Evolutionary conservation across 2,797 vertebrate species (phyloP).

Genomic region (Acestrorhynchus altus): DNA sequence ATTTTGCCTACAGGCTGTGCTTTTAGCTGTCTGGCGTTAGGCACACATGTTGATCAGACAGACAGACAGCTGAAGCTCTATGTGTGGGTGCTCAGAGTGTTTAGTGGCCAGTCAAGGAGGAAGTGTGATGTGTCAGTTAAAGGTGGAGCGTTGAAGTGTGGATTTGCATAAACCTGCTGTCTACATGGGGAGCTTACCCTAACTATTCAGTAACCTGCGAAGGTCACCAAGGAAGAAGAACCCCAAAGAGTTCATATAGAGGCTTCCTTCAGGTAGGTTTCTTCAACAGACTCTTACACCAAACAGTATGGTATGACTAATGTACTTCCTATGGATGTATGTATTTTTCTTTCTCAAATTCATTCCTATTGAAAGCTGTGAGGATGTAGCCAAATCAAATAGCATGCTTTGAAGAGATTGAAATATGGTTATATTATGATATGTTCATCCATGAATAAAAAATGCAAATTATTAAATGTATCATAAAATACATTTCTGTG

Average conservation of each 20-base stretch:
- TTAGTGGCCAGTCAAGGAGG: constrained; percentile 30
- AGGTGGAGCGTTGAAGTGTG: constrained; percentile 40
- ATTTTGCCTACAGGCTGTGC: background rate
- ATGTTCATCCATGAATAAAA: too few relatives aligned
- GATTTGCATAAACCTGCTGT: constrained; percentile 59
- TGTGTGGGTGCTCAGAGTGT: background rate
- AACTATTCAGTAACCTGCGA: constrained; percentile 5
- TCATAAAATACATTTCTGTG: too few relatives aligned
- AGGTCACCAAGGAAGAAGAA: background rate
- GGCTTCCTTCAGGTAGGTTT: background rate
- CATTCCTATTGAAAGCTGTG: too few relatives aligned
- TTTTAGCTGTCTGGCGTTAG: background rate
- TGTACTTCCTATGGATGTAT: too few relatives aligned
- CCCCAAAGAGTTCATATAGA: background rate
- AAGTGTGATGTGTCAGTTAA: constrained; percentile 36
- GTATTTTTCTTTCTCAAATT: too few relatives aligned
- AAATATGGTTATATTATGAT: too few relatives aligned
- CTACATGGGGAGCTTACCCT: constrained; percentile 17
- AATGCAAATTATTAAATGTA: too few relatives aligned
- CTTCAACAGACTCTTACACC: background rate
- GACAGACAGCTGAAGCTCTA: background rate
- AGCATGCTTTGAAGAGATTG: too few relatives aligned
- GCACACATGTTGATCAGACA: background rate
- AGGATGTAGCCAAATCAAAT: too few relatives aligned
- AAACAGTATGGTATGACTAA: background rate